Conservation (phyloP, 2,888 invertebrate genomes). For the Nomada ferruginata region DNA sequence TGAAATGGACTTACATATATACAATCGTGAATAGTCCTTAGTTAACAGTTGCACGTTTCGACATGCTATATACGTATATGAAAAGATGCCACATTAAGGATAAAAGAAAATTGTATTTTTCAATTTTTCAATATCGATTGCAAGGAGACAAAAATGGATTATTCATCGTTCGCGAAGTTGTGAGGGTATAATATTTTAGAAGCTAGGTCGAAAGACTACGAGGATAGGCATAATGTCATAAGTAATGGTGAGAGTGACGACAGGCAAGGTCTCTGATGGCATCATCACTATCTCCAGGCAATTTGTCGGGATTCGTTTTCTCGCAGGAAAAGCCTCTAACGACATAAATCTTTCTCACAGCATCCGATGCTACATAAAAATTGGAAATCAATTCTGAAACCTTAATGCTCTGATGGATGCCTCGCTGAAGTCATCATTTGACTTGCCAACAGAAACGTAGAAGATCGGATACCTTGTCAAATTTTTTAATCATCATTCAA, state of each 20-base stretch:
- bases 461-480: too few relatives aligned
- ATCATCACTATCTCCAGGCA: background rate
- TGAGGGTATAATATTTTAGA: background rate
- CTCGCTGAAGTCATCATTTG: background rate
- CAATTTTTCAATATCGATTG: too few relatives aligned
- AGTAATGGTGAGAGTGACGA: background rate
- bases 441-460: too few relatives aligned
- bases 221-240: background rate
- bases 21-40: too few relatives aligned
- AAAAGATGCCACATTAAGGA: too few relatives aligned
- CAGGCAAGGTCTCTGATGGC: background rate
- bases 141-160: too few relatives aligned
- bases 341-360: background rate
- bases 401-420: background rate
- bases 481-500: too few relatives aligned
- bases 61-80: too few relatives aligned
- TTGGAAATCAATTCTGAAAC: background rate
- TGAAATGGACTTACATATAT: too few relatives aligned
- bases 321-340: slow-evolving; percentile 7
- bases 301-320: slow-evolving; percentile 11
- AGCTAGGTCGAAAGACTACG: background rate
- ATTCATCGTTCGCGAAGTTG: background rate
- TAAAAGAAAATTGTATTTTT: too few relatives aligned
- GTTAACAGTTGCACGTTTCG: too few relatives aligned
- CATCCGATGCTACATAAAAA: background rate